Conservation (phyloP, 2,797 vertebrate species). For the Lagorchestes hirsutus region DNA sequence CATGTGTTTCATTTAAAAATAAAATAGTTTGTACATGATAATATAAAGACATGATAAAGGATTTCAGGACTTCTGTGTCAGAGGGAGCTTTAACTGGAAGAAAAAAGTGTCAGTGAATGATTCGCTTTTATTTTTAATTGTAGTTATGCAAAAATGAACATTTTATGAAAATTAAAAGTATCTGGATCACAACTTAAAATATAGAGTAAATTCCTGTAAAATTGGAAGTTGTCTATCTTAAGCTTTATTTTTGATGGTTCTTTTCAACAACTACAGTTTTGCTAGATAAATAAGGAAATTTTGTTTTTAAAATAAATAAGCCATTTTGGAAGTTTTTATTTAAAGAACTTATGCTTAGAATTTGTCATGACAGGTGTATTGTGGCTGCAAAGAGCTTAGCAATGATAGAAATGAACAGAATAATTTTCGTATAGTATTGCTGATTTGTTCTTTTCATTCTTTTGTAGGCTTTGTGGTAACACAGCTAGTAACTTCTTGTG, state of each 20-base stretch:
- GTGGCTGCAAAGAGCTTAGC: background rate
- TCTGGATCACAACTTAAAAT: background rate
- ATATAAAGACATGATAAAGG: background rate
- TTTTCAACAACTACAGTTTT: slow-evolving; percentile 22
- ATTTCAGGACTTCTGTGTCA: slow-evolving; percentile 38
- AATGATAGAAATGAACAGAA: background rate
- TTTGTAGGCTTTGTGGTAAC: slow-evolving; percentile 90
- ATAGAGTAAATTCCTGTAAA: slow-evolving; percentile 41
- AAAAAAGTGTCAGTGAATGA: slow-evolving; percentile 16
- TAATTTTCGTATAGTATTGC: background rate
- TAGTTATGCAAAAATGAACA: background rate
- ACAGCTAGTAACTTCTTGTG: slow-evolving; percentile 91
- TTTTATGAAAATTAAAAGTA: slow-evolving; percentile 42
- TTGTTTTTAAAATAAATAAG: slow-evolving; percentile 43
- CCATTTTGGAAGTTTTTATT: slow-evolving; percentile 41
- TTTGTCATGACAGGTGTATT: slow-evolving; percentile 30
- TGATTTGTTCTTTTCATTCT: slow-evolving; percentile 60
- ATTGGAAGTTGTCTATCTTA: slow-evolving; percentile 7
- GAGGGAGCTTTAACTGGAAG: slow-evolving; percentile 19
- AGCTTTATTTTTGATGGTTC: background rate
- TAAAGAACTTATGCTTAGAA: background rate
- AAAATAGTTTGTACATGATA: slow-evolving; percentile 40
- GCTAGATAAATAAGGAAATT: slow-evolving; percentile 38
- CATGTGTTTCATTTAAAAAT: slow-evolving; percentile 56
- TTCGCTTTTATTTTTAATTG: background rate